Evolutionary conservation across 2,888 invertebrate species (phyloP).

Genomic region (Pasiphila rectangulata): DNA sequence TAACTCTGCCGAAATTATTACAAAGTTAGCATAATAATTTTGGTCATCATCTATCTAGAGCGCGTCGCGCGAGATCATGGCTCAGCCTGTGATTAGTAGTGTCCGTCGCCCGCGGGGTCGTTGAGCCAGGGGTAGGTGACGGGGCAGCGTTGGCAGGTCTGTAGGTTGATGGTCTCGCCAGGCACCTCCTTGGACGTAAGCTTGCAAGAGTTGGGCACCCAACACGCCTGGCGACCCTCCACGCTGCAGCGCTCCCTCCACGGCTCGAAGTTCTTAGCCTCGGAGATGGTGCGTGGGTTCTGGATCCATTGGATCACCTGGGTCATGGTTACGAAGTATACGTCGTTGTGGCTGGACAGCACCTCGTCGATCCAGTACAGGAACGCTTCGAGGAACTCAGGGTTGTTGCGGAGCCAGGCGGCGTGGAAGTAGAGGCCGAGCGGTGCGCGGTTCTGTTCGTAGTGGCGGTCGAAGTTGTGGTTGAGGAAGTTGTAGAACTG

Average conservation of each 20-base stretch:
- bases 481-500: slow-evolving; percentile 97
- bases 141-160: slow-evolving; percentile 95
- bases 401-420: slow-evolving; percentile 95
- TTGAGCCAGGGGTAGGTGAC: slow-evolving; percentile 97
- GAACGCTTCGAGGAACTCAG: slow-evolving; percentile 95
- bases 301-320: slow-evolving; percentile 98
- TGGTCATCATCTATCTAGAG: slow-evolving; percentile 64
- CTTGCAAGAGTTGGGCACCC: slow-evolving; percentile 95
- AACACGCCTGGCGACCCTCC: slow-evolving; percentile 90
- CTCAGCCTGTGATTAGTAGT: slow-evolving; percentile 83
- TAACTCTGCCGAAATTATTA: slow-evolving; percentile 59
- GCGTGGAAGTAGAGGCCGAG: slow-evolving; percentile 96
- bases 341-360: slow-evolving; percentile 91
- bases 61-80: slow-evolving; percentile 72
- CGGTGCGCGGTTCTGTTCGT: slow-evolving; percentile 93
- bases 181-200: slow-evolving; percentile 95
- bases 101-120: slow-evolving; percentile 93
- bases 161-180: slow-evolving; percentile 95
- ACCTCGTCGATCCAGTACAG: slow-evolving; percentile 96
- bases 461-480: slow-evolving; percentile 95
- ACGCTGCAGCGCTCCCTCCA: slow-evolving; percentile 97
- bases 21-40: slow-evolving; percentile 34
- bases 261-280: slow-evolving; percentile 95
- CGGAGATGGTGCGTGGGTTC: slow-evolving; percentile 90
- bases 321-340: slow-evolving; percentile 97